Evolutionary conservation across 2,113 vertebrate species (phyloP).

Genomic region (Camarhynchus parvulus): DNA sequence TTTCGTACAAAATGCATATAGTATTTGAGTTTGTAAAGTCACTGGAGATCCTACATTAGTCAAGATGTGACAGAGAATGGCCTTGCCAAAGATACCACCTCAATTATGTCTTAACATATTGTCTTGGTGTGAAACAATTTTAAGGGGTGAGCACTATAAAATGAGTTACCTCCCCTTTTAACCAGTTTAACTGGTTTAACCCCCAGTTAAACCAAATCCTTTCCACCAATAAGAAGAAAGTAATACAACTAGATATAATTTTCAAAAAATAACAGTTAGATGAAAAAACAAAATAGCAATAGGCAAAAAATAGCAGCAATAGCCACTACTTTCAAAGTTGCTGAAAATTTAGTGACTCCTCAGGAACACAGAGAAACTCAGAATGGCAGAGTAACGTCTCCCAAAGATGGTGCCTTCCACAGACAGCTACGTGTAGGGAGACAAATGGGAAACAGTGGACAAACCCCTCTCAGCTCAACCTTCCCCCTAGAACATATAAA

Average conservation of each 20-base stretch:
- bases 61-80: background rate
- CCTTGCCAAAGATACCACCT: background rate
- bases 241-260: background rate
- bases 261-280: background rate
- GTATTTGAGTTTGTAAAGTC: background rate
- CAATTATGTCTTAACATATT: background rate
- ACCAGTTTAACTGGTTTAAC: background rate
- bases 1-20: rapidly evolving
- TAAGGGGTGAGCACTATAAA: background rate
- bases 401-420: background rate
- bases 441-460: background rate
- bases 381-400: background rate
- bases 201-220: background rate
- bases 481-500: too few species aligned
- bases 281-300: background rate
- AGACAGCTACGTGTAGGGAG: rapidly evolving
- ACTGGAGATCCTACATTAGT: rapidly evolving
- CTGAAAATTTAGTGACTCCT: background rate
- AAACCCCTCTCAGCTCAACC: background rate
- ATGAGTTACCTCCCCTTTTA: background rate
- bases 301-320: background rate
- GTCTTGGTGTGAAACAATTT: background rate
- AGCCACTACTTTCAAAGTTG: background rate
- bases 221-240: background rate
- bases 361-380: background rate